Base-by-base conservation (phyloP, 2,113 vertebrate species). In the Ariopsis seemanni region DNA sequence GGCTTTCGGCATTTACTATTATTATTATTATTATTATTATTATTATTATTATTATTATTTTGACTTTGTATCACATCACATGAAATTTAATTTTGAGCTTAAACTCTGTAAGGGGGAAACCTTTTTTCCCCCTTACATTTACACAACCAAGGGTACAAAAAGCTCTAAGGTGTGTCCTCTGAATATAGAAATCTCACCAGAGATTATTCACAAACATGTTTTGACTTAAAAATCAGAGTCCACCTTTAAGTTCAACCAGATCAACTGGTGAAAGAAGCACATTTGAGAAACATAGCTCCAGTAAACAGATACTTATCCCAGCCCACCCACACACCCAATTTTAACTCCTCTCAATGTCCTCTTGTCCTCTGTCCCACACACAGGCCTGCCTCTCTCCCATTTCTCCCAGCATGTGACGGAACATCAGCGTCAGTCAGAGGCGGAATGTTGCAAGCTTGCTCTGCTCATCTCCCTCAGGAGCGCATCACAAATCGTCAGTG, bases 401-500 rank as follows among this genome's bases (percentile, higher is more conserved):
- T 27, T 86, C 90, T 84, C 89, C 18, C 72, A 22, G 50, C 25
- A 9, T 14, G 67, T 69, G 85, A 55, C 55, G 85, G 80, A 34
- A 55, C 81, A 60, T 27, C 81, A 77, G 84, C 82, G 72, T 89
- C 88, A 90, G 89, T 86, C 88, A 88, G 60, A 18, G 67, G 60
- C 77, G 67, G 71, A 83, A 85, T 91, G 84, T 69, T 92, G 92
- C 89, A 60, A 22, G 82, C 90, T 92, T 87, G 90, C 90, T 92
- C 86, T 42, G 50, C 89, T 63, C 90, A 86, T 92, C 91, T 93
- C 92, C 93, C 94, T 88, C 85, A 91, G 94, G 93, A 94, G 92
- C 87, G 90, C 89, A 90, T 93, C 92, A 93, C 92, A 92, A 91
- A 94, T 95, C 93, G 93, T 94, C 93, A 92, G 90, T 91, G 92